Evolutionary conservation across 2,113 vertebrate genomes (phyloP).

Genomic region (Setophaga petechia): DNA sequence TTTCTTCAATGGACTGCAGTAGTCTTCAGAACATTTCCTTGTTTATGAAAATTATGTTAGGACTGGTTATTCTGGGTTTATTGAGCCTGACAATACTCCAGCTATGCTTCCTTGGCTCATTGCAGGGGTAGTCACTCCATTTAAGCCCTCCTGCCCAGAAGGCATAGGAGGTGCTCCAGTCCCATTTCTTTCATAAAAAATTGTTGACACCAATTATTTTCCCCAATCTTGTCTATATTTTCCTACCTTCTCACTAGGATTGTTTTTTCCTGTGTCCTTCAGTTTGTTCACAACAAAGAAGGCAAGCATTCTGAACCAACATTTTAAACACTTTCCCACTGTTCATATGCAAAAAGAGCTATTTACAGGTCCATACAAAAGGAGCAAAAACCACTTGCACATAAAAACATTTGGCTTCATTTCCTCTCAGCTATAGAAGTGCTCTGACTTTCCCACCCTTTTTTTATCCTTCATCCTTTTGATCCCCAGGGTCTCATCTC

Average conservation of each 20-base stretch:
- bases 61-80: not conserved
- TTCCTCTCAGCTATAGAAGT: not conserved
- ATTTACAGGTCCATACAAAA: conserved; percentile 1
- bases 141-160: not conserved
- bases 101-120: not conserved
- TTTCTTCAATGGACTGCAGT: rapidly evolving
- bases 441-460: not conserved
- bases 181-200: not conserved
- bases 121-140: rapidly evolving
- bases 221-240: not conserved
- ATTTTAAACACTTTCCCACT: not conserved
- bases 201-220: not conserved
- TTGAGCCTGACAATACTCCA: not conserved
- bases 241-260: not conserved
- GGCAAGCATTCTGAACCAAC: not conserved
- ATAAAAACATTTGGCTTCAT: not conserved
- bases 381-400: not conserved
- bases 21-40: not conserved
- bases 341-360: conserved; percentile 38
- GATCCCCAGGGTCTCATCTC: not conserved
- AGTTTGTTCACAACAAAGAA: not conserved
- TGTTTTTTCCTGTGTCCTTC: not conserved
- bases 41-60: not conserved
- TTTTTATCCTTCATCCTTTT: not conserved
- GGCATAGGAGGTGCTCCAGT: not conserved